Evolutionary conservation across 2,113 vertebrate species (phyloP).

Genomic region (Myrmecobius fasciatus): DNA sequence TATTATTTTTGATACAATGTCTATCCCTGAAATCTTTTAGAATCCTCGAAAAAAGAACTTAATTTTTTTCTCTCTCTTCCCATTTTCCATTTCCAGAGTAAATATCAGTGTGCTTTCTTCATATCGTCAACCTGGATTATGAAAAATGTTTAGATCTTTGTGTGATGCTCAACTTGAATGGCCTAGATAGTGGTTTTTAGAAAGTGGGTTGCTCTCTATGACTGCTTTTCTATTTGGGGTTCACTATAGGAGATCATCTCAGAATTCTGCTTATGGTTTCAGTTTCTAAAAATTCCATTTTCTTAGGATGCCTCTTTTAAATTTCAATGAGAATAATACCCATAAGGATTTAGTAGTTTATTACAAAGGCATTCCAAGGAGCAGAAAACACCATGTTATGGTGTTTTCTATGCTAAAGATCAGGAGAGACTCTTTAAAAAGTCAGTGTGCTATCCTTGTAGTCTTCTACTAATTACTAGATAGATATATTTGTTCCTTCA

Average conservation of each 20-base stretch:
- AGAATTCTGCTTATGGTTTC: background rate
- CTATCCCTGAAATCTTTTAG: background rate
- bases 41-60: background rate
- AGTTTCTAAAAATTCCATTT: slow-evolving; percentile 26
- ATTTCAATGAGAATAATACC: slow-evolving; percentile 7
- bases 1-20: background rate
- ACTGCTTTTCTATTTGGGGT: background rate
- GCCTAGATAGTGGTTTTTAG: slow-evolving; percentile 28
- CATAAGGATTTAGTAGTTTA: background rate
- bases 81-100: background rate
- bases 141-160: background rate
- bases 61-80: background rate
- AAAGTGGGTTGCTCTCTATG: background rate
- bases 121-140: background rate
- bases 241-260: background rate
- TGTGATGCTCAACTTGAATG: background rate
- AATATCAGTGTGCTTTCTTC: background rate
- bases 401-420: background rate
- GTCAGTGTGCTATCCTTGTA: background rate
- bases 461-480: background rate
- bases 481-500: background rate
- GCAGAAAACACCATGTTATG: background rate
- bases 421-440: background rate
- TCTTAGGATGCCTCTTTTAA: background rate
- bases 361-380: slow-evolving; percentile 22